Percentiles rank a stretch among this genome's conserved stretches.
phyloP scores from a whole-genome alignment of 2,888 invertebrate genomes.

The Stramonita haemastoma region DNA sequence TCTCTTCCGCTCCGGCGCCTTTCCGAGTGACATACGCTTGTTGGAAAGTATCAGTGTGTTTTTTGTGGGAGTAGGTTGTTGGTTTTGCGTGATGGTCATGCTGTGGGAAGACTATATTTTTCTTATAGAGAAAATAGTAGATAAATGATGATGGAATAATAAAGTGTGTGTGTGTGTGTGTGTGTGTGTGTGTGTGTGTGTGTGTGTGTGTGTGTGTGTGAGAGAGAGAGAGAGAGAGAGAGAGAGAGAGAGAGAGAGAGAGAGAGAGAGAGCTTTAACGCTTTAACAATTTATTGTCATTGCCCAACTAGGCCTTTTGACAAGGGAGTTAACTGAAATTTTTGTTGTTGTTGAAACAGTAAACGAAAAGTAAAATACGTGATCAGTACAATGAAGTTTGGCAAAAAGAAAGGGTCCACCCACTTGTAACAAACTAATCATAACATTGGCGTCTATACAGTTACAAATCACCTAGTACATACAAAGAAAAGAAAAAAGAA shows the following conservation, averaged over 20 bases:
- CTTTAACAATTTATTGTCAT: no score
- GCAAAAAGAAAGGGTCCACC: no score
- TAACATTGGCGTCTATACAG: no score
- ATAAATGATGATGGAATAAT: not conserved
- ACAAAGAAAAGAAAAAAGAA: no score
- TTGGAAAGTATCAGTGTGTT: not conserved
- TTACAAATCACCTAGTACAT: no score
- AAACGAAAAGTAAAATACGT: no score
- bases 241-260: conserved; percentile 6
- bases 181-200: not conserved
- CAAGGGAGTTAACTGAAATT: no score
- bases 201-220: conserved; percentile 10
- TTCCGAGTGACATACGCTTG: conserved; percentile 6
- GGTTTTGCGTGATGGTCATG: not conserved
- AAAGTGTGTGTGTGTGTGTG: not conserved
- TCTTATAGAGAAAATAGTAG: not conserved
- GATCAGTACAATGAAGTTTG: no score
- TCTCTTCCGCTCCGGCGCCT: not conserved
- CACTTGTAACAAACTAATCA: no score
- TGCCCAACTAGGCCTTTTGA: no score
- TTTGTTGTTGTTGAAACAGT: no score
- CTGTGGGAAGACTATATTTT: not conserved
- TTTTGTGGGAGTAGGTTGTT: not conserved
- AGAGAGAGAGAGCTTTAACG: not conserved
- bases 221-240: conserved; percentile 2